Conservation (phyloP, 1,140 invertebrate genomes). For the Euura saliciscinereae region DNA sequence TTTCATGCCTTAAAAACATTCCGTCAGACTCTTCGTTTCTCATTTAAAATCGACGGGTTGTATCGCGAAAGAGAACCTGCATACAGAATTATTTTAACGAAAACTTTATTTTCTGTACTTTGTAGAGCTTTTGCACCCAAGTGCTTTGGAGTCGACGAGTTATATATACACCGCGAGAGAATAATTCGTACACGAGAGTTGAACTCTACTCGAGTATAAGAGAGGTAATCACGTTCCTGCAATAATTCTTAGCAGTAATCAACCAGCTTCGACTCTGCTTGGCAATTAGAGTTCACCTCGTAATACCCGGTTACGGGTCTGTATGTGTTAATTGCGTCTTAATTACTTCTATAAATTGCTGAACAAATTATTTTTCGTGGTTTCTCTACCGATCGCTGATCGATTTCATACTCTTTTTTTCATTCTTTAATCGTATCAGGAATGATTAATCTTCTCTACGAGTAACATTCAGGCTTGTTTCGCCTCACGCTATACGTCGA, state of each 20-base stretch:
- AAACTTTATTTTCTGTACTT: too few species aligned
- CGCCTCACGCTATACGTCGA: not conserved
- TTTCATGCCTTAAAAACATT: not conserved
- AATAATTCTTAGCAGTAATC: conserved; percentile 27
- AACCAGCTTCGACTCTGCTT: conserved; percentile 34
- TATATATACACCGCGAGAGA: not conserved
- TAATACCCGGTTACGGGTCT: conserved; percentile 14
- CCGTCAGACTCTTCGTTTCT: too few species aligned
- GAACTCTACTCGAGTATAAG: not conserved
- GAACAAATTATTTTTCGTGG: not conserved
- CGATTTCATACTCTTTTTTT: too few species aligned
- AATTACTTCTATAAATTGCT: conserved; percentile 37
- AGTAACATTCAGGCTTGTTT: not conserved
- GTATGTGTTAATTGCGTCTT: conserved; percentile 32
- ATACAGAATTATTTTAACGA: too few species aligned
- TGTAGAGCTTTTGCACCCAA: too few species aligned
- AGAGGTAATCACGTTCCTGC: not conserved
- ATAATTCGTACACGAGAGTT: not conserved
- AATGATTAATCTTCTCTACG: not conserved
- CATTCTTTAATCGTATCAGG: too few species aligned
- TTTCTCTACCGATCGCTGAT: not conserved
- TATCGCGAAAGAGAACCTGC: not conserved
- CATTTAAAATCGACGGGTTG: not conserved
- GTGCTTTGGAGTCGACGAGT: not conserved
- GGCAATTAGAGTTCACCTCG: conserved; percentile 36